A percentile compares a stretch with the other conserved stretches of the same genome.
These are phyloP conservation scores for Cheilosia urbana DNA, from an alignment of 2,888 invertebrate genomes.

Conservation along the genomic window DNA sequence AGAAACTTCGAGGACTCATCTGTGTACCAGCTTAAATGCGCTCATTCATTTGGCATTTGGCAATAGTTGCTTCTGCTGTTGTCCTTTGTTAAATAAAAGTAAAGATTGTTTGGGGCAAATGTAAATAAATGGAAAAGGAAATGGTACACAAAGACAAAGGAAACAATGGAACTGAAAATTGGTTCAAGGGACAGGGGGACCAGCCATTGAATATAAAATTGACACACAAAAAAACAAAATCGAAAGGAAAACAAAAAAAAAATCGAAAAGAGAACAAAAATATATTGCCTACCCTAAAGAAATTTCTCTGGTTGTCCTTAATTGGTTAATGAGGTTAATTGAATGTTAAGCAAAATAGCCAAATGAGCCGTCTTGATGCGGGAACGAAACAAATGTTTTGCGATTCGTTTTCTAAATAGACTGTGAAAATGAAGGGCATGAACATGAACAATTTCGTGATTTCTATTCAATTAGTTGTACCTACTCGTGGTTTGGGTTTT, in stretches of 20 bases:
- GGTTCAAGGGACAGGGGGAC: constrained; percentile 6
- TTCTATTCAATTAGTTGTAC: constrained; percentile 22
- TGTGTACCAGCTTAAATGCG: constrained; percentile 1
- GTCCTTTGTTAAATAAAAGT: constrained; percentile 38
- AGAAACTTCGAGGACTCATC: constrained; percentile 23
- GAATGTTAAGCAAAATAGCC: constrained; percentile 23
- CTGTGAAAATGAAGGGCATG: constrained; percentile 1
- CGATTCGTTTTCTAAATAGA: background rate
- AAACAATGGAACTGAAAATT: constrained; percentile 40
- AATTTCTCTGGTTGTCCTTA: constrained; percentile 26
- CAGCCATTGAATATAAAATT: background rate
- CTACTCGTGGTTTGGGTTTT: background rate
- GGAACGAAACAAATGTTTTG: constrained; percentile 1
- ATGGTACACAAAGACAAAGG: constrained; percentile 35
- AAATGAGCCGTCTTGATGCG: constrained; percentile 5
- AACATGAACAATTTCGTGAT: constrained; percentile 2
- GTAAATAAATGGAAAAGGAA: constrained; percentile 52
- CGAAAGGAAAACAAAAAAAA: background rate
- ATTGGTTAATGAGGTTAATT: constrained; percentile 58
- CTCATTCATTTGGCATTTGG: constrained; percentile 12
- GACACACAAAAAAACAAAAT: background rate
- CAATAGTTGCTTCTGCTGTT: background rate
- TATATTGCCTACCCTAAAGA: too few species aligned
- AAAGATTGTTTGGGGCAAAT: constrained; percentile 30
- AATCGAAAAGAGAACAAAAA: constrained; percentile 27